A percentile compares a stretch with the other conserved stretches of the same genome.
Evolutionary conservation across 2,888 invertebrate genomes (phyloP).

Genomic region (Gymnocheta viridis): DNA sequence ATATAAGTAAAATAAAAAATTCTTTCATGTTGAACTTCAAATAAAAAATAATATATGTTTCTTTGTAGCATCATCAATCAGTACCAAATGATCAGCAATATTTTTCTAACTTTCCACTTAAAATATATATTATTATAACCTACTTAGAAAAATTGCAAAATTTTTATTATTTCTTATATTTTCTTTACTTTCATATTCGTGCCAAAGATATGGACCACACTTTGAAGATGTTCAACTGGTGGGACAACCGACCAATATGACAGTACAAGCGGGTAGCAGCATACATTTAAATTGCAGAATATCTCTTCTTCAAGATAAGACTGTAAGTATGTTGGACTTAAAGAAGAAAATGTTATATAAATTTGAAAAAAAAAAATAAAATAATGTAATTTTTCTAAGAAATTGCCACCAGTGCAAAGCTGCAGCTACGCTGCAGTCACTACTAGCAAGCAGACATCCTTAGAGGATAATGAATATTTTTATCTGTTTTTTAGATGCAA

Average conservation of each 20-base stretch:
- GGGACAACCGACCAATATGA: conserved; percentile 87
- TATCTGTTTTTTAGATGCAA: conserved; percentile 17
- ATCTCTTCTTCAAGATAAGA: conserved; percentile 89
- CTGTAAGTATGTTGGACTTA: conserved; percentile 83
- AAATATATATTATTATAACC: no score
- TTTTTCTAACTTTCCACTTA: neutral
- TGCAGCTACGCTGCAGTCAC: neutral
- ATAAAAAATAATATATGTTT: neutral
- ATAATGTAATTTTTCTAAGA: conserved; percentile 1
- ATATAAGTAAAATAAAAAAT: neutral
- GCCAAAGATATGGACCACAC: conserved; percentile 86
- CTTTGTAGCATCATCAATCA: neutral
- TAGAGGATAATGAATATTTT: conserved; percentile 25
- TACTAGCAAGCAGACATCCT: neutral
- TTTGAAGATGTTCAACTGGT: conserved; percentile 84
- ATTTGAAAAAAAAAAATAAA: neutral
- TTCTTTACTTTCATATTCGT: neutral
- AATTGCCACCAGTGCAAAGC: conserved; percentile 16
- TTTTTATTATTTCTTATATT: neutral
- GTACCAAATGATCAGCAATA: neutral
- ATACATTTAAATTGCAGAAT: conserved; percentile 89
- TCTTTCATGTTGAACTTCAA: neutral
- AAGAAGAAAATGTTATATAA: neutral
- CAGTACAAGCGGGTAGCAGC: conserved; percentile 88
- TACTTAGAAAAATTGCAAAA: neutral